A percentile compares a stretch with the other conserved stretches of the same genome.
Conservation (phyloP, 2,888 invertebrate species). For the Ischnura elegans region DNA sequence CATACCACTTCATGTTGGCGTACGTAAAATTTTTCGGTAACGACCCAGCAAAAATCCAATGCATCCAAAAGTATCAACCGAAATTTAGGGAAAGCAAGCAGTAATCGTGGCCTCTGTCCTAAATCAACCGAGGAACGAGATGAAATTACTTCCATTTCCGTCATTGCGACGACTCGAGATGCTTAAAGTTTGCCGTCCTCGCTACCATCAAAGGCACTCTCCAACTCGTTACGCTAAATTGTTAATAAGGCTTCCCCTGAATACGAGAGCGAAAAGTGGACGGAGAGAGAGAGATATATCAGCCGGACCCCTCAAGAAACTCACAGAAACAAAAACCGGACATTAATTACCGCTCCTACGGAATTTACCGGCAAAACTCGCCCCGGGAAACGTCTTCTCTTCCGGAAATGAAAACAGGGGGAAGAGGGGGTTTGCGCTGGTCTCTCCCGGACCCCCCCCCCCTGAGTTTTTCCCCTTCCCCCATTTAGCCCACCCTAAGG, state of each 20-base stretch:
- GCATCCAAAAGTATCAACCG: no score
- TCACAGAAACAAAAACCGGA: neutral
- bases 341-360: neutral
- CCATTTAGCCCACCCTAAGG: neutral
- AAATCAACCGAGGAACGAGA: no score
- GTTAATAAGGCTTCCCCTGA: neutral
- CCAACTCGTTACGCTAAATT: neutral
- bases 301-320: neutral
- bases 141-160: neutral
- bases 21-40: no score
- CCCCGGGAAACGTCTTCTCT: neutral
- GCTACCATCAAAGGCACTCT: neutral
- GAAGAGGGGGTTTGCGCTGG: neutral
- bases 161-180: neutral
- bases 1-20: no score
- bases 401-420: constrained; percentile 12
- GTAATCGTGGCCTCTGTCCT: no score
- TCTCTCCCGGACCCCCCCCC: neutral
- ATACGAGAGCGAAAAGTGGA: neutral
- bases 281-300: neutral
- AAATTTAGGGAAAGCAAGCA: no score
- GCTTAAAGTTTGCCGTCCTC: neutral
- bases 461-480: neutral
- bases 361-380: neutral
- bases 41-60: no score